These are phyloP conservation scores for Verasper variegatus DNA, from an alignment of 2,113 vertebrate genomes.

Conservation along the genomic window DNA sequence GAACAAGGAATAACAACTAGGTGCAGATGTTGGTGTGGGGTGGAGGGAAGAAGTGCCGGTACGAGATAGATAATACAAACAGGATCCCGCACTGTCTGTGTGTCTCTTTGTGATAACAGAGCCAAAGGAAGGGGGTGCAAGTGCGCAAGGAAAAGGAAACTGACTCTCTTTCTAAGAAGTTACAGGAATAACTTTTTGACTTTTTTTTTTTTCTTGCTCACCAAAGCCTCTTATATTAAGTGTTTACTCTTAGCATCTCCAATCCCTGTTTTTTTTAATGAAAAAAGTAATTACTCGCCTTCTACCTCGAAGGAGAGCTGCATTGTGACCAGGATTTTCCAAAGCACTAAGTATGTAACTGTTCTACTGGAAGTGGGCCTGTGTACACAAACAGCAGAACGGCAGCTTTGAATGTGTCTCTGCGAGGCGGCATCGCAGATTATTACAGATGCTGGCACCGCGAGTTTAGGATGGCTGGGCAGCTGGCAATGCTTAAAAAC, in stretches of 20 bases:
- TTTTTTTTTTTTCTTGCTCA: conserved; percentile 9
- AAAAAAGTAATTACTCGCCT: conserved; percentile 47
- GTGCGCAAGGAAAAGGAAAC: conserved; percentile 18
- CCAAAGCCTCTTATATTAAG: conserved; percentile 60
- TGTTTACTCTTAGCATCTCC: conserved; percentile 56
- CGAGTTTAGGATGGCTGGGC: conserved; percentile 32
- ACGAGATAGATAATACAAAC: conserved; percentile 44
- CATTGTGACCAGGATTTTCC: conserved; percentile 55
- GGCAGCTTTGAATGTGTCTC: conserved; percentile 31
- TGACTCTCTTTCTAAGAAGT: conserved; percentile 44
- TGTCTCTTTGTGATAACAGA: conserved; percentile 57
- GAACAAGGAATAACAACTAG: conserved; percentile 40
- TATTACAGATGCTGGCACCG: conserved; percentile 39
- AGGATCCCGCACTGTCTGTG: conserved; percentile 37
- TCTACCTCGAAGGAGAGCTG: conserved; percentile 41
- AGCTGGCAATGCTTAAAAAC: conserved; percentile 59
- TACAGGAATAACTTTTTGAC: conserved; percentile 24
- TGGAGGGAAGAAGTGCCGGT: conserved; percentile 12
- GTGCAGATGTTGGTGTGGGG: conserved; percentile 24
- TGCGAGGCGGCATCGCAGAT: conserved; percentile 34
- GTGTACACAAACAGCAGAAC: neutral
- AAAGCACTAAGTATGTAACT: conserved; percentile 31
- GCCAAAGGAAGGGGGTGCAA: conserved; percentile 6
- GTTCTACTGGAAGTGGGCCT: conserved; percentile 26
- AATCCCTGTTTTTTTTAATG: conserved; percentile 41